These are phyloP conservation scores for Halisarca cf. caerulea DNA, from an alignment of 37 sponge, comb jelly and placozoan genomes.

Conservation along the genomic window DNA sequence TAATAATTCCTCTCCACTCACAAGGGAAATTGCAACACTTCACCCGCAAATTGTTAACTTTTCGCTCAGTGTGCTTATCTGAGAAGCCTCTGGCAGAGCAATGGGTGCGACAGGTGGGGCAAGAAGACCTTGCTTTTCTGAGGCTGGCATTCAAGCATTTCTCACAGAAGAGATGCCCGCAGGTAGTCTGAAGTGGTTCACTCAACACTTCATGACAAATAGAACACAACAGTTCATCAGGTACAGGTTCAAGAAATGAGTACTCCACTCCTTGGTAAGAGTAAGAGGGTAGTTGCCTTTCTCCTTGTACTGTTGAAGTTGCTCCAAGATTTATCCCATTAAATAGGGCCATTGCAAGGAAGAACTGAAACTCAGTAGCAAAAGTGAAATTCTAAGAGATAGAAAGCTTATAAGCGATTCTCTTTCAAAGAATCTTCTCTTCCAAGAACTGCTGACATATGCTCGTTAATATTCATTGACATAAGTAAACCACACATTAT, in stretches of 20 bases:
- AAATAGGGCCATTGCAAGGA: too few species aligned
- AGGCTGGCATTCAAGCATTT: background rate
- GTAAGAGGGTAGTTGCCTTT: too few species aligned
- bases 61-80: constrained; percentile 11
- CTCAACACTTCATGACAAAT: constrained; percentile 4
- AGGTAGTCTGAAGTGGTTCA: background rate
- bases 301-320: too few species aligned
- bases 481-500: too few species aligned
- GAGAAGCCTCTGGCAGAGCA: background rate
- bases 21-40: constrained; percentile 2
- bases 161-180: constrained; percentile 22
- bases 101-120: background rate
- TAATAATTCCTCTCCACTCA: background rate
- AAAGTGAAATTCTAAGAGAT: too few species aligned
- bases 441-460: too few species aligned
- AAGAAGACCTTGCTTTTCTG: background rate
- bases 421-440: too few species aligned
- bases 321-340: too few species aligned
- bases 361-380: too few species aligned
- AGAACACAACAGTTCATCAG: background rate
- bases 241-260: constrained; percentile 4
- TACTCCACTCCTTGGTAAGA: constrained; percentile 19
- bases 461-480: too few species aligned
- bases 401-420: too few species aligned
- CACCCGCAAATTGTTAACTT: background rate